Conservation (phyloP, 2,888 invertebrate species). For the Camptogramma bilineatum region DNA sequence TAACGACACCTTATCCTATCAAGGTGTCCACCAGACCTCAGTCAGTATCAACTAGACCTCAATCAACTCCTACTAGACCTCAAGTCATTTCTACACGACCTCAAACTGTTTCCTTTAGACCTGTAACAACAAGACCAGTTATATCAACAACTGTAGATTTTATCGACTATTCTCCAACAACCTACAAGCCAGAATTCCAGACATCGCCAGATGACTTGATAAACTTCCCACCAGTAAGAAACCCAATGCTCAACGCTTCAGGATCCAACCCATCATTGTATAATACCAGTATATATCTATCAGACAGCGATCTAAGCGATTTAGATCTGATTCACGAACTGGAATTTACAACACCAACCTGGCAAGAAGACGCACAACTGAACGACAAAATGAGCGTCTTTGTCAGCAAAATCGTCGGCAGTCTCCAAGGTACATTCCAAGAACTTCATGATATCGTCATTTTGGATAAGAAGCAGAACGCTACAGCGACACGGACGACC, state of each 20-base stretch:
- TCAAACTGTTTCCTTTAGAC: slow-evolving; percentile 13
- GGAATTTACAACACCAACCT: slow-evolving; percentile 91
- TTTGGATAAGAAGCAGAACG: slow-evolving; percentile 75
- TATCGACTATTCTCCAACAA: slow-evolving; percentile 69
- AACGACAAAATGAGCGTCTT: slow-evolving; percentile 93
- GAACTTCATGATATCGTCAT: slow-evolving; percentile 91
- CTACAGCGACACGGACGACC: slow-evolving; percentile 66
- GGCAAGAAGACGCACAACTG: slow-evolving; percentile 90
- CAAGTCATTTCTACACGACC: slow-evolving; percentile 16
- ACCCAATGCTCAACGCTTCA: slow-evolving; percentile 92
- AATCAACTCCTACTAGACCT: slow-evolving; percentile 18
- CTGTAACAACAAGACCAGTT: slow-evolving; percentile 37
- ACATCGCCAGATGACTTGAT: slow-evolving; percentile 89
- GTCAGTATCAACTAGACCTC: slow-evolving; percentile 15
- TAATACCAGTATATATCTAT: slow-evolving; percentile 81
- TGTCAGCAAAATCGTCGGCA: slow-evolving; percentile 93
- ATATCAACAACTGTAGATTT: slow-evolving; percentile 55
- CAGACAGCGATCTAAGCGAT: slow-evolving; percentile 74
- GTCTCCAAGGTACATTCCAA: slow-evolving; percentile 93
- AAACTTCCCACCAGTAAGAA: slow-evolving; percentile 94
- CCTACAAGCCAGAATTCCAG: slow-evolving; percentile 83
- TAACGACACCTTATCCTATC: slow-evolving; percentile 70
- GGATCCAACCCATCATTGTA: slow-evolving; percentile 79
- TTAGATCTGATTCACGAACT: slow-evolving; percentile 79
- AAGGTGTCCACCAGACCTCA: slow-evolving; percentile 45